phyloP scores from a whole-genome alignment of 2,113 vertebrate genomes.

The Semnornis frantzii region DNA sequence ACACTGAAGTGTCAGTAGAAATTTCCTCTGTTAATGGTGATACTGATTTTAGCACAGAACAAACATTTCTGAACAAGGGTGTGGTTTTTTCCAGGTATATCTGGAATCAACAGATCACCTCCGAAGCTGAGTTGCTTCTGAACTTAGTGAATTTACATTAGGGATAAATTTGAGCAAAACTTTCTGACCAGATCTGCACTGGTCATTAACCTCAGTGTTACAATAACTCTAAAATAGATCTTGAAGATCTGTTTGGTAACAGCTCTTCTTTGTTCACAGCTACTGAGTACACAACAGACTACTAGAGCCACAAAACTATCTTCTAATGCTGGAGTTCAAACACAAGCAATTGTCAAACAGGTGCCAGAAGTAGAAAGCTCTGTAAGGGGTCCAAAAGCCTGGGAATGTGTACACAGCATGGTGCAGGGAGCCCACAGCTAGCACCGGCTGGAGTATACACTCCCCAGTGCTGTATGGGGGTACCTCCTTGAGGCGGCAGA shows the following conservation, averaged over 20 bases:
- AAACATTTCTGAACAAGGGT: neutral
- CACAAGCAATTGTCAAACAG: neutral
- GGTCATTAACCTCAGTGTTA: neutral
- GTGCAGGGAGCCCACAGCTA: neutral
- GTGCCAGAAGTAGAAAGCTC: neutral
- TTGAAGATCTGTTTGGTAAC: neutral
- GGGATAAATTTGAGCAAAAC: neutral
- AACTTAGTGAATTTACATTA: neutral
- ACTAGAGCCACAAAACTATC: neutral
- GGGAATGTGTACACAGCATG: neutral
- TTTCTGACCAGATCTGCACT: neutral
- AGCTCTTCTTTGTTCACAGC: neutral
- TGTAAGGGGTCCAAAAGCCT: rapidly evolving
- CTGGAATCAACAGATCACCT: neutral
- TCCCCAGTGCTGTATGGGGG: rapidly evolving
- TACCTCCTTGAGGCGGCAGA: neutral
- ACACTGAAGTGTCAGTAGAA: neutral
- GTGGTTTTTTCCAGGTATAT: neutral
- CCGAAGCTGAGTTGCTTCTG: neutral
- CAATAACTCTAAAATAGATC: neutral
- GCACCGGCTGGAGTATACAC: neutral
- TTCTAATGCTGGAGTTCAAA: neutral
- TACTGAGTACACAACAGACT: neutral
- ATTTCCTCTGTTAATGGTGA: neutral
- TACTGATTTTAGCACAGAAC: neutral